Percentiles rank a stretch among this genome's conserved stretches.
These are phyloP conservation scores for Scartelaos histophorus DNA, from an alignment of 2,113 vertebrate species.

Conservation along the genomic window DNA sequence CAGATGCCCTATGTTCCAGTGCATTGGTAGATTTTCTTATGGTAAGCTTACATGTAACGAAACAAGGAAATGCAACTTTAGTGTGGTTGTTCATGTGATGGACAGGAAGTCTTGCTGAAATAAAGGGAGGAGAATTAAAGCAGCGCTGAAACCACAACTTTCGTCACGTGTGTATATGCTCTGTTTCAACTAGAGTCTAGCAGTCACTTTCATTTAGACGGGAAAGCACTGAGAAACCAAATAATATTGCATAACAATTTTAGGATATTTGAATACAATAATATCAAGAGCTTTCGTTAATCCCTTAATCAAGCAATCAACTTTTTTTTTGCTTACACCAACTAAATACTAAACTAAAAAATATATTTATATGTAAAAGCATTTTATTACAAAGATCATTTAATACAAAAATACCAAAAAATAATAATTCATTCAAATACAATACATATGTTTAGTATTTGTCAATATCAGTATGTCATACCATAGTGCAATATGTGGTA, in stretches of 20 bases:
- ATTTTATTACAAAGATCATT: neutral
- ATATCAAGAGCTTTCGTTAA: no score
- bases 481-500: slow-evolving; percentile 23
- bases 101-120: slow-evolving; percentile 73
- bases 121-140: slow-evolving; percentile 57
- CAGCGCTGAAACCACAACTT: slow-evolving; percentile 66
- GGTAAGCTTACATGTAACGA: slow-evolving; percentile 8
- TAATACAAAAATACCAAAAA: neutral
- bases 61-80: slow-evolving; percentile 52
- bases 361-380: slow-evolving; percentile 9
- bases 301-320: no score
- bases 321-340: slow-evolving; percentile 38
- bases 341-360: neutral
- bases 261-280: slow-evolving; percentile 19
- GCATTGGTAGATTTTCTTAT: no score
- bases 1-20: neutral
- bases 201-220: neutral
- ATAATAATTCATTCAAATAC: neutral
- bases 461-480: slow-evolving; percentile 14
- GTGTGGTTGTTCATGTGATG: slow-evolving; percentile 54
- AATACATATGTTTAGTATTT: slow-evolving; percentile 5
- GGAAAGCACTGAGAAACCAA: neutral
- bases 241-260: neutral
- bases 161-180: slow-evolving; percentile 75
- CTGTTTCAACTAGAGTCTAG: slow-evolving; percentile 46